phyloP scores from a whole-genome alignment of 2,797 vertebrate species.

The Fratercula arctica region DNA sequence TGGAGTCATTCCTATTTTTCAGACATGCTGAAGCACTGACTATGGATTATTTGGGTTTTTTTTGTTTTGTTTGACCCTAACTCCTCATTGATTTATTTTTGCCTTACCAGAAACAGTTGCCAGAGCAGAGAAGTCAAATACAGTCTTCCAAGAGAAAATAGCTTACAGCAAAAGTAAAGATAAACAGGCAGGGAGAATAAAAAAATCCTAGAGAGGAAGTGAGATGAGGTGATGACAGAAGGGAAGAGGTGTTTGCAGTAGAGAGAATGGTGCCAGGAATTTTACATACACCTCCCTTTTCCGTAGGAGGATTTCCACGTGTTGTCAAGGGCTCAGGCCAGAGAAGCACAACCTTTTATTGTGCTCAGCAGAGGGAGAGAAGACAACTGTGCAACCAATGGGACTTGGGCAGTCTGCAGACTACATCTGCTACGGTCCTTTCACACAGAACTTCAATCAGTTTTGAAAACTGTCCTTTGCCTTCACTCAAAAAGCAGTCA shows the following conservation, averaged over 20 bases:
- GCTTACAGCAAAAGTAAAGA: neutral
- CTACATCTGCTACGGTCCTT: neutral
- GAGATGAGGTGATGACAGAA: neutral
- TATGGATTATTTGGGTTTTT: neutral
- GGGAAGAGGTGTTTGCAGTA: neutral
- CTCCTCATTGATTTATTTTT: neutral
- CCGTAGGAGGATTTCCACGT: neutral
- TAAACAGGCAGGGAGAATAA: neutral
- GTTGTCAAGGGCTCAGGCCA: neutral
- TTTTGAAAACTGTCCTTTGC: neutral
- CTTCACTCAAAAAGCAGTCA: neutral
- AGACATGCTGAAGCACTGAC: neutral
- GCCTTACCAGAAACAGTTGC: neutral
- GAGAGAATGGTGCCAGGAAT: neutral
- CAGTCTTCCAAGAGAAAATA: neutral
- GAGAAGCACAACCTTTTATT: neutral
- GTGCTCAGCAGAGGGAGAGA: neutral
- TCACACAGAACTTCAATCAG: neutral
- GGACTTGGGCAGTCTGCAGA: neutral
- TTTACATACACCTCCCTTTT: neutral
- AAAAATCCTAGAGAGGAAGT: neutral
- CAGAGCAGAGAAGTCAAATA: neutral
- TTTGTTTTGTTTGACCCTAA: constrained; percentile 16
- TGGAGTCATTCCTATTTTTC: neutral
- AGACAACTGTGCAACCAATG: neutral